These are phyloP conservation scores for Sarcophaga variegata DNA, from an alignment of 2,888 invertebrate species.

Conservation along the genomic window DNA sequence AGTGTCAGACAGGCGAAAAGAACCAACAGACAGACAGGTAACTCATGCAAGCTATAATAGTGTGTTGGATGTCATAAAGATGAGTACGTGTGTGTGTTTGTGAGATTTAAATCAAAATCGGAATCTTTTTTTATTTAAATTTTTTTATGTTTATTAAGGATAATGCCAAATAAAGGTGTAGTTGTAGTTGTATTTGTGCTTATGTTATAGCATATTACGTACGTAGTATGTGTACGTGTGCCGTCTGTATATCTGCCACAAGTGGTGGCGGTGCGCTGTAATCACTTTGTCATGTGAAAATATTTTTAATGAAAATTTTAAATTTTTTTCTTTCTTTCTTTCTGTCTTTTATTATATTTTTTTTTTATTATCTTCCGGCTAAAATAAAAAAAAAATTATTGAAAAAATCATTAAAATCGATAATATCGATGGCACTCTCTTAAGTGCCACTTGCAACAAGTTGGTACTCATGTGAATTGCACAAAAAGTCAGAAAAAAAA, in stretches of 20 bases:
- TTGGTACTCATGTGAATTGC: constrained; percentile 34
- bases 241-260: constrained; percentile 31
- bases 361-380: neutral
- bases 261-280: constrained; percentile 18
- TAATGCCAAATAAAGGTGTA: neutral
- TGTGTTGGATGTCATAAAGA: neutral
- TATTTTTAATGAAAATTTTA: constrained; percentile 44
- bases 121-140: neutral
- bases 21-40: neutral
- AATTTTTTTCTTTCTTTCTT: neutral
- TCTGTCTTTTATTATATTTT: constrained; percentile 15
- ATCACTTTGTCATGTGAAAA: constrained; percentile 52
- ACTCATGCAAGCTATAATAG: neutral
- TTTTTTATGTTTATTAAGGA: neutral
- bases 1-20: neutral
- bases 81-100: no score
- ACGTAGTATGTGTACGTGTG: no score
- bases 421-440: constrained; percentile 47
- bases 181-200: neutral
- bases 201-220: neutral
- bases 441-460: constrained; percentile 65
- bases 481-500: neutral
- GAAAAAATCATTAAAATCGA: constrained; percentile 59
- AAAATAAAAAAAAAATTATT: constrained; percentile 35
- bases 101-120: neutral